Conservation (phyloP, 1,140 invertebrate species). For the Proales similis region DNA sequence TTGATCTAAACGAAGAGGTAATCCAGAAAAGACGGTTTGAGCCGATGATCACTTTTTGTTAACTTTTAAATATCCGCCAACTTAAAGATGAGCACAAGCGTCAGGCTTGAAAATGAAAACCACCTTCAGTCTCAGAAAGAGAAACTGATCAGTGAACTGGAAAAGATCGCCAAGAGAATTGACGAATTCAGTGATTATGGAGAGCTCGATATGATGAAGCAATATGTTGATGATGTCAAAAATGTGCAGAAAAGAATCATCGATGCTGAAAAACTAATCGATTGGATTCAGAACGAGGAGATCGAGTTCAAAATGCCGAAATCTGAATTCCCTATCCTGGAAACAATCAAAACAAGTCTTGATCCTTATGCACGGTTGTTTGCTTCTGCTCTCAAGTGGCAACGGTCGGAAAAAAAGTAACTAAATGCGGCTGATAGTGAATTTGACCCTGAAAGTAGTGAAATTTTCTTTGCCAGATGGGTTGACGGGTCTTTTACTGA, state of each 20-base stretch:
- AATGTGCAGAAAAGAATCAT: slow-evolving; percentile 67
- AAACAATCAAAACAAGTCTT: slow-evolving; percentile 55
- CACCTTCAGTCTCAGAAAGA: slow-evolving; percentile 52
- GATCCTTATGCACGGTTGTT: slow-evolving; percentile 27
- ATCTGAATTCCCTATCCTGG: slow-evolving; percentile 65
- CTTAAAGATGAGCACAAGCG: slow-evolving; percentile 45
- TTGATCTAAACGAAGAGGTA: slow-evolving; percentile 48
- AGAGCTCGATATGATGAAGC: slow-evolving; percentile 54
- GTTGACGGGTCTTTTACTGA: slow-evolving; percentile 65
- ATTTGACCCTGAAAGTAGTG: slow-evolving; percentile 79
- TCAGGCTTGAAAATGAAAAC: slow-evolving; percentile 62
- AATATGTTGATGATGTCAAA: slow-evolving; percentile 60
- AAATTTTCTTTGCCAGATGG: slow-evolving; percentile 65
- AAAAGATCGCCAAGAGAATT: slow-evolving; percentile 63
- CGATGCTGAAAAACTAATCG: slow-evolving; percentile 64
- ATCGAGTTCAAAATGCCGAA: slow-evolving; percentile 69
- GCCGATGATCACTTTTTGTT: neutral
- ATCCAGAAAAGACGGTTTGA: neutral
- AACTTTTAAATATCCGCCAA: slow-evolving; percentile 23
- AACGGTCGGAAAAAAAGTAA: slow-evolving; percentile 57
- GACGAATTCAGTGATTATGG: slow-evolving; percentile 57
- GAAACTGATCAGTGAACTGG: slow-evolving; percentile 60
- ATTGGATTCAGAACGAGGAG: slow-evolving; percentile 82
- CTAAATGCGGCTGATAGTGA: slow-evolving; percentile 67
- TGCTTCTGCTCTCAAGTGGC: slow-evolving; percentile 37